A percentile compares a stretch with the other conserved stretches of the same genome.
Evolutionary conservation across 2,888 invertebrate species (phyloP).

Genomic region (Athrips mouffetella): DNA sequence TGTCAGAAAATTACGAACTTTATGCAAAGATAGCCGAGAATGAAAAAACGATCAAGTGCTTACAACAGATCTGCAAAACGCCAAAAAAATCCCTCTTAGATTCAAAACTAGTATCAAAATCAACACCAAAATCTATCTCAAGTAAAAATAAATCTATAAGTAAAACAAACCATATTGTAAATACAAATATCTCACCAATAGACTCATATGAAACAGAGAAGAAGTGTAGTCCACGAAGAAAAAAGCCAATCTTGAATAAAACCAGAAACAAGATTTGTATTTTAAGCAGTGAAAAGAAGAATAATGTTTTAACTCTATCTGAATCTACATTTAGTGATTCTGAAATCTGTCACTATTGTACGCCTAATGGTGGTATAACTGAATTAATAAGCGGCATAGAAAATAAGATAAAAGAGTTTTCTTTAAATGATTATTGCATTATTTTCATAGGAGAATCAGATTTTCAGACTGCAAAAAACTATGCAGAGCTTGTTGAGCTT

Average conservation of each 20-base stretch:
- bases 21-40: neutral
- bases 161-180: neutral
- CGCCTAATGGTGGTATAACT: neutral
- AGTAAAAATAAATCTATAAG: neutral
- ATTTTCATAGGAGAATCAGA: neutral
- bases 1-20: neutral
- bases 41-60: neutral
- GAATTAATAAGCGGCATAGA: neutral
- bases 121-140: too few relatives aligned
- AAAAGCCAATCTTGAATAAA: too few relatives aligned
- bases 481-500: neutral
- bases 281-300: neutral
- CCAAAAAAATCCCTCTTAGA: neutral
- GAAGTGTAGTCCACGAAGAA: neutral
- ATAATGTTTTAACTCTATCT: neutral
- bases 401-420: neutral
- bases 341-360: neutral
- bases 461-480: neutral
- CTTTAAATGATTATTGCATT: neutral
- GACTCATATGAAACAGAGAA: neutral
- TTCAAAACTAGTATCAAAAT: too few relatives aligned
- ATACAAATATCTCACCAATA: neutral
- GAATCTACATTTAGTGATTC: neutral
- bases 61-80: neutral
- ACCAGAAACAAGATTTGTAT: neutral